A percentile compares a stretch with the other conserved stretches of the same genome.
Conservation (phyloP, 2,888 invertebrate species). For the Drosophila glabriapex region DNA sequence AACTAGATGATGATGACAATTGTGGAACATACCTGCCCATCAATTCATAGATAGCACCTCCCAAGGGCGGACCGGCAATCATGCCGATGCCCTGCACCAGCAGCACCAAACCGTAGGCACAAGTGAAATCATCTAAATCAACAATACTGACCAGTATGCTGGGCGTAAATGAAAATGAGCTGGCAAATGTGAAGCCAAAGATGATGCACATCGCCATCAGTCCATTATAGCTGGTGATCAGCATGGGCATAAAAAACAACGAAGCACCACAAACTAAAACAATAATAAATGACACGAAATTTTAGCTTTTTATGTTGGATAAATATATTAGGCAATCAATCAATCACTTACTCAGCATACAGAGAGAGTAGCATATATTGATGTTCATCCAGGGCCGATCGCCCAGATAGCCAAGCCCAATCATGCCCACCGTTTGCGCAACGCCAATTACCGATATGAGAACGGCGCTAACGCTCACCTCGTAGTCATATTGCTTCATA, state of each 20-base stretch:
- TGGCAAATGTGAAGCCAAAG: conserved; percentile 96
- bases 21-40: conserved; percentile 76
- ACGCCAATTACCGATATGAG: conserved; percentile 95
- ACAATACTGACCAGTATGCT: conserved; percentile 95
- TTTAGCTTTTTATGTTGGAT: not conserved
- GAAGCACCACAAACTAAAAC: conserved; percentile 84
- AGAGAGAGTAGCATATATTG: conserved; percentile 92
- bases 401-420: conserved; percentile 94
- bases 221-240: conserved; percentile 76
- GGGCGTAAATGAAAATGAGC: conserved; percentile 96
- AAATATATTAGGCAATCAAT: not conserved
- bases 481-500: conserved; percentile 90
- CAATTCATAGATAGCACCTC: conserved; percentile 88
- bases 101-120: conserved; percentile 95
- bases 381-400: conserved; percentile 94
- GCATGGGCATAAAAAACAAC: conserved; percentile 83
- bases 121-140: conserved; percentile 95
- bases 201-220: conserved; percentile 86
- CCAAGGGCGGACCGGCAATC: conserved; percentile 95
- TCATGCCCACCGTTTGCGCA: conserved; percentile 96
- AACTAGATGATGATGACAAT: not conserved
- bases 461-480: conserved; percentile 90
- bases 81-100: conserved; percentile 97
- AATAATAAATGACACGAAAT: not conserved
- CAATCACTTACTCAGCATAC: conserved; percentile 87